Percentiles rank a stretch among this genome's conserved stretches.
phyloP scores from a whole-genome alignment of 2,797 vertebrate genomes.

The Nyctalus aviator region DNA sequence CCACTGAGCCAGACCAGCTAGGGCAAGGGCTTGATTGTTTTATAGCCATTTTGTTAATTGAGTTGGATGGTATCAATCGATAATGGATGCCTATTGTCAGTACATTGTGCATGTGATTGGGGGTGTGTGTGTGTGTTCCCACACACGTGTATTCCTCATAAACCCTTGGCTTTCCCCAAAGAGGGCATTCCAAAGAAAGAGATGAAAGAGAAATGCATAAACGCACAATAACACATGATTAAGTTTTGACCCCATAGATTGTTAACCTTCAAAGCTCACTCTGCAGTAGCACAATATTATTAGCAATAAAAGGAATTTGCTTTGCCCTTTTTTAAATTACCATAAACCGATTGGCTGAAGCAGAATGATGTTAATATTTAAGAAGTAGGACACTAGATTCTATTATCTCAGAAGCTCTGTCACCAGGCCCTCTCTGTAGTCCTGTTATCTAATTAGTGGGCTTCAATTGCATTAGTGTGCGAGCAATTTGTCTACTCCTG shows the following conservation, averaged over 20 bases:
- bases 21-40: conserved; percentile 5
- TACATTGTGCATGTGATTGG: not conserved
- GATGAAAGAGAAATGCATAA: conserved; percentile 85
- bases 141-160: not conserved
- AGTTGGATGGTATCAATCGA: conserved; percentile 4
- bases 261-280: conserved; percentile 89
- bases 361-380: conserved; percentile 91
- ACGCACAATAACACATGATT: conserved; percentile 83
- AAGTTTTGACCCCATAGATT: conserved; percentile 87
- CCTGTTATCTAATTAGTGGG: conserved; percentile 91
- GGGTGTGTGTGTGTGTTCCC: not conserved
- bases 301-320: conserved; percentile 91
- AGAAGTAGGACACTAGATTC: conserved; percentile 90
- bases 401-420: conserved; percentile 90
- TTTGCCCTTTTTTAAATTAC: conserved; percentile 90
- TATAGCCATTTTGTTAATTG: conserved; percentile 37
- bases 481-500: conserved; percentile 89
- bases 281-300: conserved; percentile 87
- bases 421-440: conserved; percentile 90
- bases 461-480: conserved; percentile 90
- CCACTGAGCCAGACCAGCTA: too few relatives aligned
- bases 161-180: conserved; percentile 62
- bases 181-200: conserved; percentile 79
- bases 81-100: not conserved
- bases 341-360: conserved; percentile 90